Evolutionary conservation across 2,113 vertebrate genomes (phyloP).

Genomic region (Larimichthys polyactis): DNA sequence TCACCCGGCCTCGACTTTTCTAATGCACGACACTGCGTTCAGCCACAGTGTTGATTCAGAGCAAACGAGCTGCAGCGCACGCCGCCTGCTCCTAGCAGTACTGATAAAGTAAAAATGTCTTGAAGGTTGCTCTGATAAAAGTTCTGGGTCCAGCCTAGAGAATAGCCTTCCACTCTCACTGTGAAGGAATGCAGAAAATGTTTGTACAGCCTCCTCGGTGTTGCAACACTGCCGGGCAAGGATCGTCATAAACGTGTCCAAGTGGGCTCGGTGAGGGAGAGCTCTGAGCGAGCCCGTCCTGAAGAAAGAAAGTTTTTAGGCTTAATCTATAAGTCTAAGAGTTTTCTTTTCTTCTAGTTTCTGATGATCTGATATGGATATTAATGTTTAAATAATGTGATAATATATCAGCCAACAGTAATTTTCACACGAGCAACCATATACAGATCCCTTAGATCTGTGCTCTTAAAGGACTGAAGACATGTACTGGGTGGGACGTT

Average conservation of each 20-base stretch:
- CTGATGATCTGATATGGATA: background rate
- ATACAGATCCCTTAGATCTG: background rate
- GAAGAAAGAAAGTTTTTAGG: slow-evolving; percentile 17
- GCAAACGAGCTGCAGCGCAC: background rate
- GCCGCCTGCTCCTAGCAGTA: slow-evolving; percentile 28
- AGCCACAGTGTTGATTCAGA: slow-evolving; percentile 8
- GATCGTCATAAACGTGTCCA: slow-evolving; percentile 26
- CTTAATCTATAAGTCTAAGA: background rate
- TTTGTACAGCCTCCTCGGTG: slow-evolving; percentile 73
- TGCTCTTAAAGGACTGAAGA: too few relatives aligned
- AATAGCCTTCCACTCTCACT: slow-evolving; percentile 54
- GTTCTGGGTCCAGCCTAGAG: slow-evolving; percentile 30
- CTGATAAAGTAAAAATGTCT: slow-evolving; percentile 63
- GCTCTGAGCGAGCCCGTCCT: background rate
- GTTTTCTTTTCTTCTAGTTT: background rate
- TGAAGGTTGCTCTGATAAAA: slow-evolving; percentile 70
- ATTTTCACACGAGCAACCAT: too few relatives aligned
- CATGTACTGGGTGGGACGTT: background rate
- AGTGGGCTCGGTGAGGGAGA: slow-evolving; percentile 19
- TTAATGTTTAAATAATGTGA: too few relatives aligned
- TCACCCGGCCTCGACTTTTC: background rate
- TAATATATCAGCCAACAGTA: too few relatives aligned
- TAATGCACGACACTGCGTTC: background rate
- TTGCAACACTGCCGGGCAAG: slow-evolving; percentile 57
- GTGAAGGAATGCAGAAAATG: slow-evolving; percentile 78